These are phyloP conservation scores for Anser brachyrhynchus DNA, from an alignment of 2,113 vertebrate species.

Conservation along the genomic window DNA sequence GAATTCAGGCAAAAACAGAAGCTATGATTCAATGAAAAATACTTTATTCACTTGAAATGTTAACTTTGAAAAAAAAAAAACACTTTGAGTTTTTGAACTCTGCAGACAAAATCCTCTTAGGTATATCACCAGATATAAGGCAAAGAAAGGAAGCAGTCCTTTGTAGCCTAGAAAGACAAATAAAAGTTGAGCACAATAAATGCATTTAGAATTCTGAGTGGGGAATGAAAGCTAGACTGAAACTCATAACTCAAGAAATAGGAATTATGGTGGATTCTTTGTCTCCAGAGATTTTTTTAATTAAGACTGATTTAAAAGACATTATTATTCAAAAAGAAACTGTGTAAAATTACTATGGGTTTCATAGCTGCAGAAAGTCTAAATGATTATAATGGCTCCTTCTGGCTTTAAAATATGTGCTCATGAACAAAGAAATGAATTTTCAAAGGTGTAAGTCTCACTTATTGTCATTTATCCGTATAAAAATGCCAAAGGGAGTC, in stretches of 20 bases:
- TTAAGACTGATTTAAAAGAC: conserved; percentile 30
- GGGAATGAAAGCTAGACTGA: not conserved
- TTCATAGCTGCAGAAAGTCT: not conserved
- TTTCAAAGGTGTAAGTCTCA: not conserved
- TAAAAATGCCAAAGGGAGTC: not conserved
- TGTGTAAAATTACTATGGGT: not conserved
- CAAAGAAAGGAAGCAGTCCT: not conserved
- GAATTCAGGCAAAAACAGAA: not conserved
- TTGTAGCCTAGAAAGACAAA: not conserved
- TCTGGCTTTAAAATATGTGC: not conserved
- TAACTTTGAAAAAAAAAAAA: not conserved
- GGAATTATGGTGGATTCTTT: not conserved
- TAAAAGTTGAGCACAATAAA: not conserved
- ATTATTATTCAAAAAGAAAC: not conserved
- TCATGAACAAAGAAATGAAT: not conserved
- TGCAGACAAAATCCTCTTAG: not conserved
- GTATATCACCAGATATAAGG: not conserved
- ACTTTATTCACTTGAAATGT: not conserved
- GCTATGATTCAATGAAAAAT: not conserved
- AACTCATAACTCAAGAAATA: not conserved
- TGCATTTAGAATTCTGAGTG: not conserved
- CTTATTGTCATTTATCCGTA: not conserved
- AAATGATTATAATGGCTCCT: not conserved
- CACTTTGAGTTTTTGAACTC: not conserved
- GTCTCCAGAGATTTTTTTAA: conserved; percentile 17